Evolutionary conservation across 2,113 vertebrate species (phyloP).

Genomic region (Oryctolagus cuniculus): mOryCun1.1 NC_091435.1:111916501-111917000

Average conservation of each 20-base stretch:
- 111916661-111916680: slow-evolving; percentile 43
- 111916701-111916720: background rate
- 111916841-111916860: slow-evolving; percentile 28
- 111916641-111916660: background rate
- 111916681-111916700: slow-evolving; percentile 45
- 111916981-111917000: background rate
- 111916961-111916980: background rate
- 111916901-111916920: background rate
- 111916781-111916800: slow-evolving; percentile 40
- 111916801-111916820: background rate
- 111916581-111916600: background rate
- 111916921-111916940: background rate
- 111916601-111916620: background rate
- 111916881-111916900: background rate
- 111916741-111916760: background rate
- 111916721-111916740: background rate
- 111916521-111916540: background rate
- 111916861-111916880: background rate
- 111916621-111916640: background rate
- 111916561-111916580: background rate
- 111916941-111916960: background rate
- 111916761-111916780: background rate
- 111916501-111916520: background rate
- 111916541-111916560: background rate
- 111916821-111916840: background rate